These are phyloP conservation scores for Patagioenas fasciata DNA, from an alignment of 2,113 vertebrate species.

Conservation along the genomic window DNA sequence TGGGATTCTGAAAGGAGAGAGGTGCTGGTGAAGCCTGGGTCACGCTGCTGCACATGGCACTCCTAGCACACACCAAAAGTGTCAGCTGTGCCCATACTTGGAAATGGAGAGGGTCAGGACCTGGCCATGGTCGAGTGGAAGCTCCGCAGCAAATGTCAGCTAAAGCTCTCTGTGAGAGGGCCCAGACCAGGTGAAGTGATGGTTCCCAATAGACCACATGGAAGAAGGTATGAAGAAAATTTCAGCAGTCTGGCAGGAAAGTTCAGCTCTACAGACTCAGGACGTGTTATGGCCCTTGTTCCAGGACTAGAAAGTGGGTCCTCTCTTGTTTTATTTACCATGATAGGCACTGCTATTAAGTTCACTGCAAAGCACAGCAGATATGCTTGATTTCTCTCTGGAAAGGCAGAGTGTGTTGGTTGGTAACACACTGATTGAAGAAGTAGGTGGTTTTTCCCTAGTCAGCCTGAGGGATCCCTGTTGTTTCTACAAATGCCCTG, in stretches of 20 bases:
- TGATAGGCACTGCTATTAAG: neutral
- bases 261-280: neutral
- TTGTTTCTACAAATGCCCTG: neutral
- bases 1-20: neutral
- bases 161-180: neutral
- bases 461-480: neutral
- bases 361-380: neutral
- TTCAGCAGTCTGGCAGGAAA: neutral
- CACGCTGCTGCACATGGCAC: neutral
- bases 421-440: neutral
- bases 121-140: neutral
- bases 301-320: neutral
- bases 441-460: neutral
- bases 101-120: neutral
- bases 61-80: neutral
- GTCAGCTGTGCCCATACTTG: neutral
- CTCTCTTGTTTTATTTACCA: neutral
- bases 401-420: neutral
- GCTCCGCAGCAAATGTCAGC: neutral
- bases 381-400: rapidly evolving
- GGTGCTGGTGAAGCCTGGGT: neutral
- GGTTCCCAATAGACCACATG: neutral
- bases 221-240: neutral
- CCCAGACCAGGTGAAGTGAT: neutral
- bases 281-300: neutral